Conservation (phyloP, 2,888 invertebrate genomes). For the Thecocarcelia acutangulata region DNA sequence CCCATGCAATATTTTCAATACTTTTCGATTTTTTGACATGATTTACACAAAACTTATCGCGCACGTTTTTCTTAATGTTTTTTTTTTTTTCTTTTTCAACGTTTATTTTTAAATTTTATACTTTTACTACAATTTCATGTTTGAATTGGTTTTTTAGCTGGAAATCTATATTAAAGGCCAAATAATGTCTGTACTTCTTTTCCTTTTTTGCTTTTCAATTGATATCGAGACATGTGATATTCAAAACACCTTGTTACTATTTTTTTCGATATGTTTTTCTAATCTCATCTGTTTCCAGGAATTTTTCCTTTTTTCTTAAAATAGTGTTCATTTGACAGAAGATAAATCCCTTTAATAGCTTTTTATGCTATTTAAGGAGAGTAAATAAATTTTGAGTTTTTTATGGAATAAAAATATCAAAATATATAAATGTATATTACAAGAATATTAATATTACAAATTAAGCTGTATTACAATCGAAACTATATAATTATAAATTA, state of each 20-base stretch:
- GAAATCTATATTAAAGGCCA: slow-evolving; percentile 58
- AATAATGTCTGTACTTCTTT: slow-evolving; percentile 34
- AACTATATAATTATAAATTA: no score
- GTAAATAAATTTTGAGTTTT: no score
- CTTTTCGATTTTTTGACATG: slow-evolving; percentile 74
- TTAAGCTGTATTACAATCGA: no score
- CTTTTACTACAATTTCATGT: slow-evolving; percentile 63
- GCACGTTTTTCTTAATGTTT: slow-evolving; percentile 76
- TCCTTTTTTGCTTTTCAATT: slow-evolving; percentile 29
- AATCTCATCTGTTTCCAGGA: slow-evolving; percentile 61
- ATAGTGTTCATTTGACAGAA: slow-evolving; percentile 30
- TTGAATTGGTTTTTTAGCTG: slow-evolving; percentile 50
- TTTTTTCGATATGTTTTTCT: slow-evolving; percentile 35
- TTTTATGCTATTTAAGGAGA: slow-evolving; percentile 5
- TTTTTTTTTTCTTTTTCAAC: slow-evolving; percentile 68
- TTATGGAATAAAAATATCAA: no score
- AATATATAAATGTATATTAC: no score
- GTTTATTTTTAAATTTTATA: slow-evolving; percentile 37
- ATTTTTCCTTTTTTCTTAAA: slow-evolving; percentile 42
- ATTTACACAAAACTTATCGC: slow-evolving; percentile 78
- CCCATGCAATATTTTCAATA: slow-evolving; percentile 67
- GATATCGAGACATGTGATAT: slow-evolving; percentile 63
- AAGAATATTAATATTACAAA: no score
- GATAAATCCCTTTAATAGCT: slow-evolving; percentile 24
- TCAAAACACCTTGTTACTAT: slow-evolving; percentile 62